Base-by-base conservation (phyloP, 1,140 invertebrate genomes). In the Penaeus japonicus region DNA sequence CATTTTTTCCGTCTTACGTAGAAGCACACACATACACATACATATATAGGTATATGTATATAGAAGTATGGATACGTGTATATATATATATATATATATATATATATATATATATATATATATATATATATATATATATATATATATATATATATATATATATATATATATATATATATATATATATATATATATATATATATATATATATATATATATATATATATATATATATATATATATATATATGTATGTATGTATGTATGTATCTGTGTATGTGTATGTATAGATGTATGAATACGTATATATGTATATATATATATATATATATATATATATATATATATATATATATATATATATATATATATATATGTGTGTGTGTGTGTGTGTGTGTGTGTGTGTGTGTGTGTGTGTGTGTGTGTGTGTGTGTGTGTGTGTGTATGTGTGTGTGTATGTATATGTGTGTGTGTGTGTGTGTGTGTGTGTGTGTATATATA, bases 131-230 rank as follows among this genome's bases (percentile, higher is more conserved):
- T 27, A 70, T 32, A 70, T 32, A 32, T 32, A 70, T 70, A 27
- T 70, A 70, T 70, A 70, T 70, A 70, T 70, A 70, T 70, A 70
- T 70, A 27, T 7, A 7, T 70, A 70, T 70, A 70, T 70, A 3
- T 70, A 70, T 70, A 70, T 7, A 70, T 7, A 70, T 7, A 70
- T 7, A 70, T 7, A 39, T 7, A 39, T 7, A 39, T 7, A 39
- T 7, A 39, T 7, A 39, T 7, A 39, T 7, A 70, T 7, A 70
- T 7, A 70, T 7, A 70, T 7, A 70, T 7, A 70, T 7, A 70
- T 70, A 7, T 70, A 70, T 70, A 70, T 70, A 70, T 70, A 70
- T 70, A 70, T 70, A 70, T 70, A 70, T 70, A 70, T 70, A 70
- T 70, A 70, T 70, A 70, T 70, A 32, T 70, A 32, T 70, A 32